Base-by-base conservation (phyloP, 2,888 invertebrate genomes). In the Dioctria linearis region DNA sequence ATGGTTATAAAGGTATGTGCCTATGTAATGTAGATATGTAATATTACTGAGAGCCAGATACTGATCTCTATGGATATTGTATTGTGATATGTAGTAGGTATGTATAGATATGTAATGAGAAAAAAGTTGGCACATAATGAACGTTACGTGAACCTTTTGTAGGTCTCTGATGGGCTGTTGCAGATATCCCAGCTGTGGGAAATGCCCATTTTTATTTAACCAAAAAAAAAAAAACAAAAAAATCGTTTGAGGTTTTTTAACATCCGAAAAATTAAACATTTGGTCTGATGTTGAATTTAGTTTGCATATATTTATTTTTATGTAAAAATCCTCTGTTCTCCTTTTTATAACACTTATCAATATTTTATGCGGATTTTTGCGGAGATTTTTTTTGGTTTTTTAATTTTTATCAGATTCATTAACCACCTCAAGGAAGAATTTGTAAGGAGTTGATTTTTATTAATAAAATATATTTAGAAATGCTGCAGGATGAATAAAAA, bases 111-210 rank as follows among this genome's bases (percentile, higher is more conserved):
- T 25, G 25, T 25, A 1, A 25, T 25, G 25, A 25, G 25, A 25
- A 25, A 73, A 54, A 73, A 73, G 25, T 42, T 66, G 66, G 66
- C 66, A 43, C 42, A 43, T 43, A 66, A 37, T 66, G 66, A 66
- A 46, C 66, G 66, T 46, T 66, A 66, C 43, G 43, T 66, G 40
- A 66, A 66, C 66, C 66, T 43, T 66, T 43, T 6, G 66, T 43
- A 6, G 66, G 66, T 66, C 66, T 66, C 66, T 66, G 42, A 66
- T 13, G 66, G 66, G 66, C 66, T 66, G 66, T 66, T 66, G 66
- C 66, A 43, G 66, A 66, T 66, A 66, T 66, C 66, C 66, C 66
- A 66, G 66, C 46, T 66, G 66, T 46, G 66, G 66, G 66, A 43
- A 66, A 66, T 43, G 43, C 43, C 66, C 66, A 13, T 43, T 66